phyloP scores from a whole-genome alignment of 2,888 invertebrate species.

The Perizoma affinitatum region DNA sequence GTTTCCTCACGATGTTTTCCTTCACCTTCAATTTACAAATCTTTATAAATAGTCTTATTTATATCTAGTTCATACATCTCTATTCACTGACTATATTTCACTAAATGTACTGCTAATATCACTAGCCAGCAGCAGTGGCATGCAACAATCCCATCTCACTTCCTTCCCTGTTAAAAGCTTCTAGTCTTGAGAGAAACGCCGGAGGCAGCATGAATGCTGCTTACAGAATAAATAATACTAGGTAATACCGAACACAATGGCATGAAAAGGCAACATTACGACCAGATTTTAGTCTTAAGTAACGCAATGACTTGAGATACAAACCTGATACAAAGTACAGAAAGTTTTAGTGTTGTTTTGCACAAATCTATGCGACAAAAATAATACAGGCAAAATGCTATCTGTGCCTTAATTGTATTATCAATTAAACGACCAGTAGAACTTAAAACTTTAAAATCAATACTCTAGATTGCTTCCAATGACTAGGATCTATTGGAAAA shows the following conservation, averaged over 20 bases:
- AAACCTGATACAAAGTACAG: constrained; percentile 16
- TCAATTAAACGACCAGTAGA: no score
- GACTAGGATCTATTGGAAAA: no score
- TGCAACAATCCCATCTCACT: constrained; percentile 61
- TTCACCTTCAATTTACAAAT: no score
- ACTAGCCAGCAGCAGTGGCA: constrained; percentile 38
- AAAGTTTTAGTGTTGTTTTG: constrained; percentile 3
- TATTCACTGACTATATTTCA: no score
- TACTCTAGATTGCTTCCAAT: no score
- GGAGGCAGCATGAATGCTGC: constrained; percentile 66
- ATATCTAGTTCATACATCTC: no score
- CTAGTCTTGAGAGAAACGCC: constrained; percentile 71
- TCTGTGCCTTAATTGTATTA: no score
- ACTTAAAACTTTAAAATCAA: no score
- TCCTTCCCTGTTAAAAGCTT: constrained; percentile 67
- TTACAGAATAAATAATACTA: constrained; percentile 35
- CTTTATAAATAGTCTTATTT: no score
- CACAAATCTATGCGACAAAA: neutral
- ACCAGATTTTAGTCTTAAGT: constrained; percentile 69
- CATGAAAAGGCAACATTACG: constrained; percentile 71
- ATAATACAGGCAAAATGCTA: no score
- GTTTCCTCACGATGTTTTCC: no score
- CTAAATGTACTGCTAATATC: constrained; percentile 23
- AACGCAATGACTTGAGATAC: constrained; percentile 67
- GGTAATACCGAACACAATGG: constrained; percentile 57